Evolutionary conservation across 2,888 invertebrate genomes (phyloP).

Genomic region (Noctua pronuba): DNA sequence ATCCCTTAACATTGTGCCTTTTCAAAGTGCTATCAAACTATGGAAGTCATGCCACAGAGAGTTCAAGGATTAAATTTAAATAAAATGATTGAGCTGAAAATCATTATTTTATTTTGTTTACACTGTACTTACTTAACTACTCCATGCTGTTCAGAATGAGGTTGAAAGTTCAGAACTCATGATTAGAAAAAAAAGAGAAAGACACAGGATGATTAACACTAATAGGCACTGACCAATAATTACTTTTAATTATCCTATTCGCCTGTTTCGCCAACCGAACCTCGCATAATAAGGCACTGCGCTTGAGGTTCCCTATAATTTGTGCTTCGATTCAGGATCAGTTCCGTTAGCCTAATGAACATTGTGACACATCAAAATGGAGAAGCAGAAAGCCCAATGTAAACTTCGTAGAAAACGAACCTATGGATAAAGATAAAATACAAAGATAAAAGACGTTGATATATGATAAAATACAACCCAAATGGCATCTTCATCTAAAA

Average conservation of each 20-base stretch:
- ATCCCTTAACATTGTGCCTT: neutral
- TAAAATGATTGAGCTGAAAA: neutral
- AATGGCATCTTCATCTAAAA: neutral
- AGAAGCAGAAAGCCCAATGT: conserved; percentile 25
- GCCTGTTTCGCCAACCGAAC: neutral
- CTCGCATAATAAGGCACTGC: conserved; percentile 22
- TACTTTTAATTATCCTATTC: conserved; percentile 12
- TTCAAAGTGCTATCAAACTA: neutral
- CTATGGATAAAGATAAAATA: too few species aligned
- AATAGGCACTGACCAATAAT: conserved; percentile 7
- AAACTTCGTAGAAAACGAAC: neutral
- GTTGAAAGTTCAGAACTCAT: neutral
- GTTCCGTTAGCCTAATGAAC: conserved; percentile 59
- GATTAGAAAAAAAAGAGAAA: neutral
- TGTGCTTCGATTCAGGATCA: conserved; percentile 37
- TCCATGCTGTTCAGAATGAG: neutral
- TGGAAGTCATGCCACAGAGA: neutral
- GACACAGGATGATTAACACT: neutral
- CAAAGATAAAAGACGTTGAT: neutral
- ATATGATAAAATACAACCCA: neutral
- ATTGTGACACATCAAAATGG: neutral
- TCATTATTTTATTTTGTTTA: neutral
- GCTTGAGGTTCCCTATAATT: conserved; percentile 44
- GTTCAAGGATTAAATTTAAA: neutral
- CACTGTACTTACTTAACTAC: too few species aligned